phyloP scores from a whole-genome alignment of 2,113 vertebrate genomes.

The Columbina picui region DNA sequence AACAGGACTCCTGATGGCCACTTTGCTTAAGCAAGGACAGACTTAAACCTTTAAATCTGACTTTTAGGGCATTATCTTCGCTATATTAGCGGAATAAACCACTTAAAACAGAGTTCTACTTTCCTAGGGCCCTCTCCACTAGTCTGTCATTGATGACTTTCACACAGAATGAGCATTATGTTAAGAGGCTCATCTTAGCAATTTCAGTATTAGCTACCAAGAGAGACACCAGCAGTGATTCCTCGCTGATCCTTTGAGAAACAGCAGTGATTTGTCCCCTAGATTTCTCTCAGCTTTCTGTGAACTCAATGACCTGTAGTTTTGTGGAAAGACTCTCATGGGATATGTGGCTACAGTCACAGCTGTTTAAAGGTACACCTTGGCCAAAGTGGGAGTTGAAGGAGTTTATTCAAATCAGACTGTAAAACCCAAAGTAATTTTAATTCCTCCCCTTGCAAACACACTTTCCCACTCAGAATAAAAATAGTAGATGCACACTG shows the following conservation, averaged over 20 bases:
- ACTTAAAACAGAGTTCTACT: not conserved
- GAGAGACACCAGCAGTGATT: not conserved
- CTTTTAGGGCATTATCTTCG: not conserved
- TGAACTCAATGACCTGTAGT: not conserved
- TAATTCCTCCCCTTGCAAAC: not conserved
- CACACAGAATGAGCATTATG: not conserved
- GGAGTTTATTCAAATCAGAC: not conserved
- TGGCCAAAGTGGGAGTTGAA: not conserved
- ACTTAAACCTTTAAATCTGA: not conserved
- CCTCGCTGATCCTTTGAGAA: not conserved
- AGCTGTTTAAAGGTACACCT: not conserved
- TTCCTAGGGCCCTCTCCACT: not conserved
- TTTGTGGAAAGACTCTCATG: not conserved
- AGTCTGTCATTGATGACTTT: not conserved
- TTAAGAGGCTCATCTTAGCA: conserved; percentile 8
- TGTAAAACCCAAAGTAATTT: not conserved
- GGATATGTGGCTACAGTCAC: not conserved
- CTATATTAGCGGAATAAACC: not conserved
- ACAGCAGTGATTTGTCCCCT: not conserved
- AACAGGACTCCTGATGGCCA: not conserved
- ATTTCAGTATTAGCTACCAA: not conserved
- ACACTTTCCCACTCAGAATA: not conserved
- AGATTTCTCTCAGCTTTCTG: not conserved
- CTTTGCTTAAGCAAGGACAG: not conserved
- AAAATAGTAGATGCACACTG: not conserved